Percentiles rank a stretch among this genome's conserved stretches.
Conservation (phyloP, 2,113 vertebrate genomes). For the Pseudonaja textilis region DNA sequence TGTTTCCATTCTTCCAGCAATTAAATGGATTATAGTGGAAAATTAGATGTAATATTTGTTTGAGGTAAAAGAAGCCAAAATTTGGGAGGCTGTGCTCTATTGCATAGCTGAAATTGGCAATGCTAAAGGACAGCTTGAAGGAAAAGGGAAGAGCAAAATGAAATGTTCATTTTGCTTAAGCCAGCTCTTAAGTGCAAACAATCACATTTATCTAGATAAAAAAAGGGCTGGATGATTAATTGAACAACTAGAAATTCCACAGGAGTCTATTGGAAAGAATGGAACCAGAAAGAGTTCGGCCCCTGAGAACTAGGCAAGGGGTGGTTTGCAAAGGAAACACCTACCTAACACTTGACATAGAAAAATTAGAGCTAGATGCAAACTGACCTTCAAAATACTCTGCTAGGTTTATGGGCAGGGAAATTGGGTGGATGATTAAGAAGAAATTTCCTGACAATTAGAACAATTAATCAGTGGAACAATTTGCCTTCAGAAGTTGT, state of each 20-base stretch:
- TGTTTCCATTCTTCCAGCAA: slow-evolving; percentile 54
- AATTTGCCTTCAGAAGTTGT: too few species aligned
- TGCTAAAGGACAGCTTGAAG: background rate
- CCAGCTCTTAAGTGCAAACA: background rate
- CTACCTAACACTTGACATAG: background rate
- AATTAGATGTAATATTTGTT: slow-evolving; percentile 53
- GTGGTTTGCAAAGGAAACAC: background rate
- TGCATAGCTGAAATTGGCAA: background rate
- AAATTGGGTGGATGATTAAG: background rate
- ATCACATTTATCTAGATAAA: background rate
- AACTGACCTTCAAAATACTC: background rate
- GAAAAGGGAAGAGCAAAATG: background rate
- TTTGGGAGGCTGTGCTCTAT: slow-evolving; percentile 8
- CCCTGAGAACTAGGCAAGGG: background rate
- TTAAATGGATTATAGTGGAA: slow-evolving; percentile 52
- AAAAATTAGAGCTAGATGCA: background rate
- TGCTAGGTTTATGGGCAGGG: background rate
- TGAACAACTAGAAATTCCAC: background rate
- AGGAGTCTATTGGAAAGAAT: background rate
- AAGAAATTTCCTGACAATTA: too few species aligned
- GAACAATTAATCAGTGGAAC: too few species aligned
- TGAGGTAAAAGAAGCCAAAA: slow-evolving; percentile 33
- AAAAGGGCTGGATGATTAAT: background rate
- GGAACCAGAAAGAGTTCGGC: background rate
- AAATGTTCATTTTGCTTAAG: background rate